phyloP scores from a whole-genome alignment of 2,888 invertebrate species.

The Petrolisthes cinctipes region DNA sequence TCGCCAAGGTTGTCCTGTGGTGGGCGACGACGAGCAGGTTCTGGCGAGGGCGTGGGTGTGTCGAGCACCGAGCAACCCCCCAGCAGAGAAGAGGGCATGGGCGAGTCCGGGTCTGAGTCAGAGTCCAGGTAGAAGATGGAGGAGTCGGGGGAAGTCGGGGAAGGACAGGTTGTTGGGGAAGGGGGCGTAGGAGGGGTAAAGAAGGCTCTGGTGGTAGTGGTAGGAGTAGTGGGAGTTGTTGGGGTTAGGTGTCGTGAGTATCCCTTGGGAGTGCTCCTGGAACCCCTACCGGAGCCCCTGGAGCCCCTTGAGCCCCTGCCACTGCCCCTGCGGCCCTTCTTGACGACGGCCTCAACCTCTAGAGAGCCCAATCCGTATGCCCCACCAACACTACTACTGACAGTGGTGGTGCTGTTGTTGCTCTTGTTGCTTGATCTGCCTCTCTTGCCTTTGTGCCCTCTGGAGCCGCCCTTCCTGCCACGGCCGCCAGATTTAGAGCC shows the following conservation, averaged over 20 bases:
- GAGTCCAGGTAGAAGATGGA: constrained; percentile 37
- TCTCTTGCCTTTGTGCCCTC: not conserved
- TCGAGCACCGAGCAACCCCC: constrained; percentile 48
- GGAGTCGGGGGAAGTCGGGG: constrained; percentile 29
- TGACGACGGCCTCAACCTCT: not conserved
- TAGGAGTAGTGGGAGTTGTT: not conserved
- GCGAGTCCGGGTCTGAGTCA: constrained; percentile 28
- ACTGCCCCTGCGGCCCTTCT: not conserved
- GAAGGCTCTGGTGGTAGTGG: not conserved
- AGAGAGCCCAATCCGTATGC: not conserved
- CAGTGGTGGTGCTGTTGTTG: not conserved
- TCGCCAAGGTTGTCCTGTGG: constrained; percentile 36
- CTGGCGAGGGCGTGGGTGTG: constrained; percentile 57
- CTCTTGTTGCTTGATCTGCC: constrained; percentile 6
- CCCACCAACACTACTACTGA: not conserved
- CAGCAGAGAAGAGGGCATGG: constrained; percentile 12
- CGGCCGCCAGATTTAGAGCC: not conserved
- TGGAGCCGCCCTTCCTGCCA: not conserved
- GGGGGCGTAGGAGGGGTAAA: constrained; percentile 45
- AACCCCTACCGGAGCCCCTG: constrained; percentile 16
- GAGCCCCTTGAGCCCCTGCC: not conserved
- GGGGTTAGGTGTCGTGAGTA: not conserved
- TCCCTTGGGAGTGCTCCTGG: constrained; percentile 13
- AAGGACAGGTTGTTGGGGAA: constrained; percentile 37
- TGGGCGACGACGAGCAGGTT: constrained; percentile 25